Percentiles rank a stretch among this genome's conserved stretches.
Conservation (phyloP, 2,797 vertebrate genomes). For the Cirrhinus molitorella region DNA sequence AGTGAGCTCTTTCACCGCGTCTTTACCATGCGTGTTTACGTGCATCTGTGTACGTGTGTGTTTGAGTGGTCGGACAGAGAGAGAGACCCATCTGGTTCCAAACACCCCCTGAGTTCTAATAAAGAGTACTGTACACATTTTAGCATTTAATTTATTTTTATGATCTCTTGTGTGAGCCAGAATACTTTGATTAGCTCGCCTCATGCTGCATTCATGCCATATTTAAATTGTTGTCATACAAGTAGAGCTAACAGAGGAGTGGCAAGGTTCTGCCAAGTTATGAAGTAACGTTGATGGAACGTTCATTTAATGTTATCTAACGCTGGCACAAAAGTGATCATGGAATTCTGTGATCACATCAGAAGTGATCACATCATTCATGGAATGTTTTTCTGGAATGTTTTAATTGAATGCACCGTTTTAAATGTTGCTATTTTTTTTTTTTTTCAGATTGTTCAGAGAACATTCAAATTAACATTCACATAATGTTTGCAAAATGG, state of each 20-base stretch:
- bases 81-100: slow-evolving; percentile 17
- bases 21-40: slow-evolving; percentile 41
- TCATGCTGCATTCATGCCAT: not conserved
- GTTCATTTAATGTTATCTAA: not conserved
- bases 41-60: slow-evolving; percentile 19
- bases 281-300: not conserved
- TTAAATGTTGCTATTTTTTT: not conserved
- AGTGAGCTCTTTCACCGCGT: slow-evolving; percentile 72
- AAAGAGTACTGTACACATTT: slow-evolving; percentile 41
- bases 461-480: not conserved
- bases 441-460: not conserved
- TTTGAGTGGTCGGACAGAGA: not conserved
- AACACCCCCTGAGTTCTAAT: not conserved
- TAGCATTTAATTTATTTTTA: slow-evolving; percentile 25
- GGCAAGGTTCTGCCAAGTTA: too few species aligned
- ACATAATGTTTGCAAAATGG: not conserved
- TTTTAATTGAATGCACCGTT: not conserved
- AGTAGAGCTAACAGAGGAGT: not conserved
- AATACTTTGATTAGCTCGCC: not conserved
- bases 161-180: not conserved
- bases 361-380: not conserved
- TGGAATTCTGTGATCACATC: too few species aligned
- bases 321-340: not conserved
- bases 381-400: not conserved
- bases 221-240: not conserved